Evolutionary conservation across 2,888 invertebrate species (phyloP), one percentile per base, ranked within the genome.

Genomic region (Dryobotodes eremita): DNA sequence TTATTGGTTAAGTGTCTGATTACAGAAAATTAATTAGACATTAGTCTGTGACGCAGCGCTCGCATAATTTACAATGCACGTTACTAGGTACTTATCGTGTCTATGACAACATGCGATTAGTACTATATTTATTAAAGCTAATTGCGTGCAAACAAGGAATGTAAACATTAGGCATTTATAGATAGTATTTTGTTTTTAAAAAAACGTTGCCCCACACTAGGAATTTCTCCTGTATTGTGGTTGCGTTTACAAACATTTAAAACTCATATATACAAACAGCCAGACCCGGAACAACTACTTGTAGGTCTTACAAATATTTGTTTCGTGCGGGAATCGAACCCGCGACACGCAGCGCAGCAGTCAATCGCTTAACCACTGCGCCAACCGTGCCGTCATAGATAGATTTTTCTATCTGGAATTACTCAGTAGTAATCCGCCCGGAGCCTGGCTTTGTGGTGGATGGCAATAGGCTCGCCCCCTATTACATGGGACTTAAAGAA

Each of bases 1-100:
- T 26, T 31, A 42, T 53, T 23, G 69, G 46, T 79, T 79, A 55
- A 2, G n/a, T 13, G 80, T n/a, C n/a, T 6, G 80, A 77, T 80
- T 50, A 57, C 71, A 70, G 48, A 13, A 13, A 66, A 36, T 6
- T 42, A 17, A n/a, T 20, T 0, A 36, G 13, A 59, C 26, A 57
- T 48, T 26, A 55, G n/a, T 55, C 0, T 15, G 50, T 57, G 57
- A 68, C 77, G 53, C 31, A 31, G 10, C 0, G n/a, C 7, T 20
- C 20, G 10, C 53, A 46, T 46, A n/a, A 77, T 17, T 53, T 31
- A 75, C 42, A 53, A n/a, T 7, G 20, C 53, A 65, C 11, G 0
- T 65, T 79, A 26, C n/a, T 46, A 55, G 20, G 17, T 80, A 17
- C 46, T 46, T 23, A 46, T 48, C 26, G 5, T 13, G 36, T 57